A percentile compares a stretch with the other conserved stretches of the same genome.
Evolutionary conservation across 1,140 invertebrate genomes (phyloP).

Genomic region (Drosophila insularis): DNA sequence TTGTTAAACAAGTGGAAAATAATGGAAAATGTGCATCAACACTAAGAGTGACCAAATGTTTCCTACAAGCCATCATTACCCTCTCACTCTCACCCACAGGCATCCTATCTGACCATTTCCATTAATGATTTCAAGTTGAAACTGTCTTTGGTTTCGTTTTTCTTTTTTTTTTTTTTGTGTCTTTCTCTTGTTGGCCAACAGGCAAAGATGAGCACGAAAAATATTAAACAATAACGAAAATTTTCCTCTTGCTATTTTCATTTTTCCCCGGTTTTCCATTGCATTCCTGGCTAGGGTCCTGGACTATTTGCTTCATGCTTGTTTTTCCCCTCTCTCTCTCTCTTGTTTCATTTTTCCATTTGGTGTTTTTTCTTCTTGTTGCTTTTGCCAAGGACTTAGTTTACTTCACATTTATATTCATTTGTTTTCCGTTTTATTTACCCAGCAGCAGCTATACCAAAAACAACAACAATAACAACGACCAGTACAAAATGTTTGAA

Average conservation of each 20-base stretch:
- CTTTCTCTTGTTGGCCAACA: constrained; percentile 29
- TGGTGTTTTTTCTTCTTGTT: background rate
- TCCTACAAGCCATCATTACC: background rate
- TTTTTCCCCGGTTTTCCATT: constrained; percentile 15
- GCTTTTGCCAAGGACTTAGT: constrained; percentile 54
- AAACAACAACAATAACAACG: constrained; percentile 4
- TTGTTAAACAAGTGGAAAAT: constrained; percentile 31
- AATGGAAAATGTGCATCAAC: constrained; percentile 7
- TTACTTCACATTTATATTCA: constrained; percentile 79
- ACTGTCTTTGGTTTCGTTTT: constrained; percentile 21
- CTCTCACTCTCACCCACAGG: no score
- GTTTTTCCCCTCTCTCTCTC: constrained; percentile 22
- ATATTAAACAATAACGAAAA: constrained; percentile 54
- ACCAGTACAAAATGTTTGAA: constrained; percentile 18
- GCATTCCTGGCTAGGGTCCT: constrained; percentile 14
- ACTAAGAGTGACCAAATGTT: constrained; percentile 12
- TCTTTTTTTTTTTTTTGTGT: constrained; percentile 25
- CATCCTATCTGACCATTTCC: constrained; percentile 1
- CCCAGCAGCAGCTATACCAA: constrained; percentile 44
- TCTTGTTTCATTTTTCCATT: background rate
- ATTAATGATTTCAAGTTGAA: constrained; percentile 43
- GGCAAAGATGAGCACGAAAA: constrained; percentile 70
- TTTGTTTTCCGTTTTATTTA: constrained; percentile 79
- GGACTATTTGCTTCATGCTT: constrained; percentile 38
- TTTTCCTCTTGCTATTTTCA: background rate